Percentiles rank a stretch among this genome's conserved stretches.
Evolutionary conservation across 2,113 vertebrate species (phyloP).

Genomic region (Anarhynchus alexandrinus): DNA sequence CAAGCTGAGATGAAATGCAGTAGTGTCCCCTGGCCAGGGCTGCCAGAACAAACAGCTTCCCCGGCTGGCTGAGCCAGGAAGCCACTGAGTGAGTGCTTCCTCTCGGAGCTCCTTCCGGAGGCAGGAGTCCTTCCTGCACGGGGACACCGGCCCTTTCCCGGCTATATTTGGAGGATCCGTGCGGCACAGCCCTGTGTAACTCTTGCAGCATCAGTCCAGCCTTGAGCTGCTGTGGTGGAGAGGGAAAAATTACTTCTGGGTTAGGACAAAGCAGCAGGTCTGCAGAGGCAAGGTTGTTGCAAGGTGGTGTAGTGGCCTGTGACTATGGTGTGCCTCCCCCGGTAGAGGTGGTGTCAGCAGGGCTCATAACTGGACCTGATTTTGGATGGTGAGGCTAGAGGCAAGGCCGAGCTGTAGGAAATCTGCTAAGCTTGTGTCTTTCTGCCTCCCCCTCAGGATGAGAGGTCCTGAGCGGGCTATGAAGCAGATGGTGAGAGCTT

Average conservation of each 20-base stretch:
- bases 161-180: background rate
- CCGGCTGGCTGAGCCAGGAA: background rate
- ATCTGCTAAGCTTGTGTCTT: background rate
- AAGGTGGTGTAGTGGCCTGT: background rate
- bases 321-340: background rate
- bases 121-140: background rate
- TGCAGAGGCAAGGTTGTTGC: background rate
- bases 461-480: background rate
- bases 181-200: background rate
- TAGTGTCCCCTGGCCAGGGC: rapidly evolving
- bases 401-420: background rate
- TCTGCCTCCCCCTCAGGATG: background rate
- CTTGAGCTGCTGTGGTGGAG: background rate
- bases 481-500: background rate
- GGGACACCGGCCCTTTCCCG: background rate
- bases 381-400: background rate
- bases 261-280: background rate
- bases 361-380: background rate
- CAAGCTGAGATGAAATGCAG: background rate
- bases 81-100: background rate
- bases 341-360: background rate
- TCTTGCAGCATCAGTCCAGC: background rate
- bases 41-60: background rate
- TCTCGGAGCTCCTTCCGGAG: background rate
- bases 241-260: rapidly evolving